Percentiles rank a stretch among this genome's conserved stretches.
These are phyloP conservation scores for Theristicus caerulescens DNA, from an alignment of 2,113 vertebrate genomes.

Conservation along the genomic window DNA sequence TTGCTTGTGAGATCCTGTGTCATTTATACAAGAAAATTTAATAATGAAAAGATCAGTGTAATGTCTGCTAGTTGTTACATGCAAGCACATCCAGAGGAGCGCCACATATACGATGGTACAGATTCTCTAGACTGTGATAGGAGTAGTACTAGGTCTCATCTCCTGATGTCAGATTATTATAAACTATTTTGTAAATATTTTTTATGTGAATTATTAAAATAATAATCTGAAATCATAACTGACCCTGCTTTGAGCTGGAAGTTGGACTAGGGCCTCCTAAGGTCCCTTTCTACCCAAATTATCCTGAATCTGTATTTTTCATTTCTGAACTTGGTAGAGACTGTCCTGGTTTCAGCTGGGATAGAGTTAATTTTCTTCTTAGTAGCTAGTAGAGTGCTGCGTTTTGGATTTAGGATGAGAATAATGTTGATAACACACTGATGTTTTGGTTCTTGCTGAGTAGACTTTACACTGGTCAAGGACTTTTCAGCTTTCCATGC, in stretches of 20 bases:
- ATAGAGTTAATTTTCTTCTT: no score
- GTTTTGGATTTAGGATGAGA: no score
- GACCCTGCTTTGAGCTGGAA: not conserved
- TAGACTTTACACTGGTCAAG: no score
- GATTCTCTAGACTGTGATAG: not conserved
- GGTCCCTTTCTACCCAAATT: not conserved
- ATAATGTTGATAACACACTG: no score
- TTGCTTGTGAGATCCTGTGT: not conserved
- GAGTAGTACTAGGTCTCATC: not conserved
- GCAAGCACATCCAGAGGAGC: rapidly evolving
- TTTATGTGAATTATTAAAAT: not conserved
- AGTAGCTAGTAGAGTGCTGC: no score
- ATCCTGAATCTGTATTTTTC: not conserved
- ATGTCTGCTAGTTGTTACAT: not conserved
- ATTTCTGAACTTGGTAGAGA: not conserved
- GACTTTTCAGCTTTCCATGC: no score
- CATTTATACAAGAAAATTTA: not conserved
- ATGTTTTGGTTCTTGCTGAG: no score
- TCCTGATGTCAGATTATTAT: not conserved
- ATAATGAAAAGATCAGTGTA: not conserved
- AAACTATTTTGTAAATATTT: not conserved
- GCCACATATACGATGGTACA: rapidly evolving
- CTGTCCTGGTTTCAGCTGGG: no score
- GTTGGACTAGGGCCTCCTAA: not conserved
- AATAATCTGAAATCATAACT: not conserved